Percentiles rank a stretch among this genome's conserved stretches.
These are phyloP conservation scores for Rhabdomys dilectus DNA, from an alignment of 2,113 vertebrate genomes.

Conservation along the genomic window DNA sequence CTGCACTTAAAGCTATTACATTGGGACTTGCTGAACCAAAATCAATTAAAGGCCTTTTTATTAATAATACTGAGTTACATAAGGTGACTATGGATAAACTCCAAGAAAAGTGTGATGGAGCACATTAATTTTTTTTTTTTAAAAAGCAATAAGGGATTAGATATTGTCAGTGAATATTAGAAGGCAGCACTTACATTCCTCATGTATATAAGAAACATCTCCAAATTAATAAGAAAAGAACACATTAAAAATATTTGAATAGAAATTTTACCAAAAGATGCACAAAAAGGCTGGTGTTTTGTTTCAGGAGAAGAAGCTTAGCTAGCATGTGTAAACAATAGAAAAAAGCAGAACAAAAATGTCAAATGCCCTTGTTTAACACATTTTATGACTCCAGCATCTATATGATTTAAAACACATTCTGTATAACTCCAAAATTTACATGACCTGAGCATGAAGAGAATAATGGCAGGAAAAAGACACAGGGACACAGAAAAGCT, in stretches of 20 bases:
- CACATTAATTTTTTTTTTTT: background rate
- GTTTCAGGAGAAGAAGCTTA: background rate
- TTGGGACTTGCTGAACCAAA: background rate
- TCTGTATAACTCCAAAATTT: background rate
- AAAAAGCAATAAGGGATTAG: background rate
- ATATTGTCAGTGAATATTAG: background rate
- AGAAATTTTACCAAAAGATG: background rate
- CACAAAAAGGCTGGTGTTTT: background rate
- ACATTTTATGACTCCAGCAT: background rate
- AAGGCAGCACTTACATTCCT: background rate
- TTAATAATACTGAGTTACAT: background rate
- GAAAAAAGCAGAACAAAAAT: background rate
- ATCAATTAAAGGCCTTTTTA: background rate
- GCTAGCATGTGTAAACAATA: background rate
- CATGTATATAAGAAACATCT: background rate
- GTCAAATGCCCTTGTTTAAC: background rate
- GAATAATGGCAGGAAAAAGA: background rate
- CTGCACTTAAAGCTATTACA: background rate
- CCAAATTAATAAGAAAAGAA: background rate
- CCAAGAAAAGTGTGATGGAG: background rate
- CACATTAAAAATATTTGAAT: background rate
- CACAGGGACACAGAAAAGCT: background rate
- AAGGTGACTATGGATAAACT: background rate
- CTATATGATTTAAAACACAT: background rate
- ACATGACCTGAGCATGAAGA: background rate